A percentile compares a stretch with the other conserved stretches of the same genome.
Evolutionary conservation across 2,797 vertebrate species (phyloP).

Genomic region (Chaetophractus vellerosus): DNA sequence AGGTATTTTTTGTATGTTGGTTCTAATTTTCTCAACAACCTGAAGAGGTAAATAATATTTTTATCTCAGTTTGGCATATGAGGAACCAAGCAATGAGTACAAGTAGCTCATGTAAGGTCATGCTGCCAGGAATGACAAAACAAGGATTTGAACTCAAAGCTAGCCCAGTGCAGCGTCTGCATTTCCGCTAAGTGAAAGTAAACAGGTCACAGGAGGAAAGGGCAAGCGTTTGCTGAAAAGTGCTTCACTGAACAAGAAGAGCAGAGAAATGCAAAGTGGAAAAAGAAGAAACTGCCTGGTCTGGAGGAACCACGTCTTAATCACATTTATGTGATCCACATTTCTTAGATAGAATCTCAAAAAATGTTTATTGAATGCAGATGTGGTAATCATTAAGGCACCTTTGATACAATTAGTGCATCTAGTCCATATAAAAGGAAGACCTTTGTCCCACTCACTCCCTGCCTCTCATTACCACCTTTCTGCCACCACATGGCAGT

Average conservation of each 20-base stretch:
- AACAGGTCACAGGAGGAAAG: constrained; percentile 38
- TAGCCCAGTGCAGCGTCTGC: not conserved
- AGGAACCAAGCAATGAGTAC: constrained; percentile 35
- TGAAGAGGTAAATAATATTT: constrained; percentile 7
- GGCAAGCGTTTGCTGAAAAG: not conserved
- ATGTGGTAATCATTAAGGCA: not conserved
- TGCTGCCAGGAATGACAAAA: constrained; percentile 6
- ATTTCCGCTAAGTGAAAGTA: not conserved
- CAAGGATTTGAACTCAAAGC: constrained; percentile 3
- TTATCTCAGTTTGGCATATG: not conserved
- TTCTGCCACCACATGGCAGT: not conserved
- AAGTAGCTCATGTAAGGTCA: not conserved
- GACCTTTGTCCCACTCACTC: not conserved
- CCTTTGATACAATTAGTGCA: not conserved
- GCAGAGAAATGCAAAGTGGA: constrained; percentile 30
- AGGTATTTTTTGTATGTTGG: constrained; percentile 25
- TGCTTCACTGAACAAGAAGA: not conserved
- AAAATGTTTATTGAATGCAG: constrained; percentile 6
- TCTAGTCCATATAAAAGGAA: not conserved
- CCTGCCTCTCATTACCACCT: not conserved
- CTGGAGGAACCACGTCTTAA: not conserved
- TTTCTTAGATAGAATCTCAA: constrained; percentile 37
- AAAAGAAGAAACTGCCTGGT: constrained; percentile 34
- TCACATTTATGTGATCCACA: not conserved
- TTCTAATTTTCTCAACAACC: constrained; percentile 39